Evolutionary conservation across 2,113 vertebrate genomes (phyloP).

Genomic region (Pedetes capensis): DNA sequence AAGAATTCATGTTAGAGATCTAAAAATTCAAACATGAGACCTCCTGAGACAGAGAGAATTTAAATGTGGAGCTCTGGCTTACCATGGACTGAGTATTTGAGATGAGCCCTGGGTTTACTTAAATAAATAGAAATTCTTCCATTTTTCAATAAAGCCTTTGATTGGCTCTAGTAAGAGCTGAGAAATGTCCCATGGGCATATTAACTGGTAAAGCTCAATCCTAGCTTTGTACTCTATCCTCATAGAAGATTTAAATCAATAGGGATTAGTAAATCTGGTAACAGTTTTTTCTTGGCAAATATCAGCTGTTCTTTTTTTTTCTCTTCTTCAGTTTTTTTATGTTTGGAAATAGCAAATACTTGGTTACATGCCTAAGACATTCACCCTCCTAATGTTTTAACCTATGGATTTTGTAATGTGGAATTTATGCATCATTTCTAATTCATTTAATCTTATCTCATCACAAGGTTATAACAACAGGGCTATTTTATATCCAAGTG

Average conservation of each 20-base stretch:
- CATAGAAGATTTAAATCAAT: neutral
- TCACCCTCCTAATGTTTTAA: neutral
- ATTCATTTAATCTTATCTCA: conserved; percentile 62
- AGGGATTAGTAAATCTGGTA: neutral
- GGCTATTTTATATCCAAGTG: conserved; percentile 37
- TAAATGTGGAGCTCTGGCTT: accelerated
- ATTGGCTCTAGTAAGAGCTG: neutral
- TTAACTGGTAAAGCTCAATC: neutral
- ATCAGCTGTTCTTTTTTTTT: neutral
- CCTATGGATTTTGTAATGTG: neutral
- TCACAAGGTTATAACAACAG: conserved; percentile 40
- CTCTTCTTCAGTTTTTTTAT: no score
- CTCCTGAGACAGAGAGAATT: neutral
- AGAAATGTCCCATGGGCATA: neutral
- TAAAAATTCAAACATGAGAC: neutral
- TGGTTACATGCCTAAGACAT: neutral
- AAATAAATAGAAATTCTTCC: neutral
- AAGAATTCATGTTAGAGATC: neutral
- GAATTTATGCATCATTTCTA: conserved; percentile 51
- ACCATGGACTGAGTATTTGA: neutral
- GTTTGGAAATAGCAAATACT: conserved; percentile 31
- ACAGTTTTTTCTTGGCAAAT: neutral
- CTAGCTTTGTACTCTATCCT: neutral
- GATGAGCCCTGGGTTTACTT: neutral
- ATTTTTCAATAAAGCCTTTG: neutral